Conservation (phyloP, 2,888 invertebrate genomes). For the Ormia ochracea region DNA sequence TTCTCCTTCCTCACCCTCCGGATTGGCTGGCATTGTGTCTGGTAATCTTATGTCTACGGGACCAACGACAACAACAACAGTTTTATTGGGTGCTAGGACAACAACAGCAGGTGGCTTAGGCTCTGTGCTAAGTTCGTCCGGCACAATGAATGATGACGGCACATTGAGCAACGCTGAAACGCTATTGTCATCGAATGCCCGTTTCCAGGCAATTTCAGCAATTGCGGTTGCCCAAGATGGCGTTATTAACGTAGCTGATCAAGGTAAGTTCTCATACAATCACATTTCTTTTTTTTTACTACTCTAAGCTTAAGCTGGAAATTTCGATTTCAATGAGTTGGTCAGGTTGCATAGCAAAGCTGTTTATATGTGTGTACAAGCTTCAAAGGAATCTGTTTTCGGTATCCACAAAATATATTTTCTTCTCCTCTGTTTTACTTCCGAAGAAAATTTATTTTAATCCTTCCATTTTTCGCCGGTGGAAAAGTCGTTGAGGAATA, state of each 20-base stretch:
- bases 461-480: no score
- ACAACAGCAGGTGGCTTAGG: conserved; percentile 67
- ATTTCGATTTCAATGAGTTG: conserved; percentile 17
- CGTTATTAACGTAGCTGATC: conserved; percentile 96
- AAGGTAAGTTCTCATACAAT: conserved; percentile 80
- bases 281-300: conserved; percentile 4
- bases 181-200: conserved; percentile 91
- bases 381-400: no score
- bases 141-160: conserved; percentile 74
- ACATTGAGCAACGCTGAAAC: conserved; percentile 87
- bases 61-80: conserved; percentile 75
- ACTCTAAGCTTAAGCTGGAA: neutral
- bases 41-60: conserved; percentile 75
- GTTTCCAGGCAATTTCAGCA: conserved; percentile 91
- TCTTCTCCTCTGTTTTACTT: no score
- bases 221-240: conserved; percentile 96
- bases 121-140: conserved; percentile 66
- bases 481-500: no score
- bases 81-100: conserved; percentile 74
- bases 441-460: no score
- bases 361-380: neutral
- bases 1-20: conserved; percentile 57
- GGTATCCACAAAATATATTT: no score
- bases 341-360: neutral
- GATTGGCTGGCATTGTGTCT: conserved; percentile 71